These are phyloP conservation scores for Cinara cedri DNA, from an alignment of 2,888 invertebrate species.

Conservation along the genomic window DNA sequence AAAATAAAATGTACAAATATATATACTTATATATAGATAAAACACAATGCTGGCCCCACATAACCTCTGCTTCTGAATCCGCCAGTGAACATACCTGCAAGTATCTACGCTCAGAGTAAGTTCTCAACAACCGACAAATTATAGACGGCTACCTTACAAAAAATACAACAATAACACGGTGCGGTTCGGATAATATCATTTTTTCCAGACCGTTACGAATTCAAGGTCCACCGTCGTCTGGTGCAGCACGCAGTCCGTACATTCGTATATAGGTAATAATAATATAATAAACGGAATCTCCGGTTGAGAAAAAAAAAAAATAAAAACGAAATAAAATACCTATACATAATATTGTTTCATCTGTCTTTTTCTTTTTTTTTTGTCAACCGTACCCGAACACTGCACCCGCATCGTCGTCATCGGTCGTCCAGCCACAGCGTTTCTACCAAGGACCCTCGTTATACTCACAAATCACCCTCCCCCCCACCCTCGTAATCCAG, in stretches of 20 bases:
- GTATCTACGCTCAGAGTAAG: neutral
- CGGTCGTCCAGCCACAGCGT: neutral
- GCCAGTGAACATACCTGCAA: no score
- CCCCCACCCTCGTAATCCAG: neutral
- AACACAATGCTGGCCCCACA: no score
- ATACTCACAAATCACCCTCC: neutral
- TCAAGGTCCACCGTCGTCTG: slow-evolving; percentile 10
- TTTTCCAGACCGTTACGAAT: slow-evolving; percentile 37
- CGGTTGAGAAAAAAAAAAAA: neutral
- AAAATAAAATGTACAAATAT: no score
- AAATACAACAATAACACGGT: neutral
- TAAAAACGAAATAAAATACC: neutral
- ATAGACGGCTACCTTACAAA: no score
- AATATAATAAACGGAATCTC: slow-evolving; percentile 19
- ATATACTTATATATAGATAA: no score
- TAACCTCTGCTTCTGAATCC: no score
- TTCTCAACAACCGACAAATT: neutral
- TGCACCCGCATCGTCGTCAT: neutral
- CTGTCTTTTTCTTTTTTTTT: no score
- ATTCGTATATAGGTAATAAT: no score
- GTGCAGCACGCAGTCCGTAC: no score
- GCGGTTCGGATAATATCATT: neutral
- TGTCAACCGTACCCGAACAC: neutral
- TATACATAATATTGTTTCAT: slow-evolving; percentile 1
- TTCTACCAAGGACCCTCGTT: slow-evolving; percentile 14